Base-by-base conservation (phyloP, 2,797 vertebrate species). In the Limosa lapponica region DNA sequence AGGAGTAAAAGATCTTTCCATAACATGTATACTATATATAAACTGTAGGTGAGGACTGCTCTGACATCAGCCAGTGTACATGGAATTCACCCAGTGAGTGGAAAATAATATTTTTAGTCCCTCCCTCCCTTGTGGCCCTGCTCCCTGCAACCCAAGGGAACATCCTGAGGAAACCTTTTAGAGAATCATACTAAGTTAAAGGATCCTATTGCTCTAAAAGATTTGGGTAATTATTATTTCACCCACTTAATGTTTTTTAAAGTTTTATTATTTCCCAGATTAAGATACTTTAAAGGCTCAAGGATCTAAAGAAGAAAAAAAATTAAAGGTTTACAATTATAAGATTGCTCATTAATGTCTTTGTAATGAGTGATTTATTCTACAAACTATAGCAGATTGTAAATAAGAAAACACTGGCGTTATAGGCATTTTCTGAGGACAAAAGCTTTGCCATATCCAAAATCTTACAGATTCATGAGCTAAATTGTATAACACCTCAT, bases 71-170 rank as follows among this genome's bases (percentile, higher is more conserved):
- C 5, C 18, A 52, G 14, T n/a, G 22, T 51, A 12, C 16, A 28
- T 13, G 27, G 10, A 81, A 75, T 79, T 74, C 25, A 43, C 2
- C 3, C 5, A 11, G 1, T 28, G 1, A 39, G 5, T 17, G 9
- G 19, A 71, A 85, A 74, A 1, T 13, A 39, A 15, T 13, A 37
- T 37, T 85, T 67, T 62, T 49, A 34, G 10, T 20, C n/a, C 3
- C 6, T 82, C n/a, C 17, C 9, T 86, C 3, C 6, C 32, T 10
- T 0, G 0, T 39, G 20, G 10, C 1, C 1, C 43, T 2, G 2
- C 2, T 85, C 8, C 5, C 32, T 81, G 15, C 3, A 71, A 39
- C 3, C 3, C 32, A 51, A 58, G 8, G 16, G 14, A 27, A 0
- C 3, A 49, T 39, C 12, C 23, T 49, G 28, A 41, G 13, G 9